These are phyloP conservation scores for Lomographa bimaculata DNA, from an alignment of 2,888 invertebrate genomes.

Conservation along the genomic window DNA sequence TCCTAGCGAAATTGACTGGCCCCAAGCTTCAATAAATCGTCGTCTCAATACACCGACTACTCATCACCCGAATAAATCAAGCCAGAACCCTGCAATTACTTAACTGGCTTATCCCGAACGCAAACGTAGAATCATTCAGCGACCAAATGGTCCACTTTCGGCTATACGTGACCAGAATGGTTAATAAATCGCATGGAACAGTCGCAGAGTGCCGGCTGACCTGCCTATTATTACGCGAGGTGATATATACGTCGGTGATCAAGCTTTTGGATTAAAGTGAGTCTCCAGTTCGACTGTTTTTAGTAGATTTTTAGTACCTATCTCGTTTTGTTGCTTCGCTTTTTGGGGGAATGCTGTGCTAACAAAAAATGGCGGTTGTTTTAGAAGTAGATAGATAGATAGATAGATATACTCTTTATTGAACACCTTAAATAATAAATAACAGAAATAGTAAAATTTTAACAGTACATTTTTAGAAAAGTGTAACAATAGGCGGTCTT, in stretches of 20 bases:
- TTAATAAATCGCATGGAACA: constrained; percentile 66
- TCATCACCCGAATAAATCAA: constrained; percentile 56
- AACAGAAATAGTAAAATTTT: too few relatives aligned
- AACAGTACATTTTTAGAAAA: too few relatives aligned
- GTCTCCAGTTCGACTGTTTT: constrained; percentile 16
- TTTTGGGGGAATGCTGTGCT: too few relatives aligned
- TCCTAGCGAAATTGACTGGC: too few relatives aligned
- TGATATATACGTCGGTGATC: constrained; percentile 60
- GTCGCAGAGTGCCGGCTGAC: constrained; percentile 45
- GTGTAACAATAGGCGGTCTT: too few relatives aligned
- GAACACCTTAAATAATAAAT: too few relatives aligned
- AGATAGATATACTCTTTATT: too few relatives aligned
- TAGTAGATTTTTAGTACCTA: not conserved
- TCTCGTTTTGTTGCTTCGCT: not conserved
- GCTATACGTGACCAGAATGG: constrained; percentile 70
- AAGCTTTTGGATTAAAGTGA: constrained; percentile 45
- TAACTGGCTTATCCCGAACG: constrained; percentile 58
- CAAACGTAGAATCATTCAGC: constrained; percentile 59
- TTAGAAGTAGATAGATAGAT: too few relatives aligned
- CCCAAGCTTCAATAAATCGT: constrained; percentile 24
- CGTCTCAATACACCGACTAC: constrained; percentile 34
- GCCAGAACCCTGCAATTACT: constrained; percentile 61
- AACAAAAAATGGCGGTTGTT: too few relatives aligned
- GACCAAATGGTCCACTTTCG: constrained; percentile 67
- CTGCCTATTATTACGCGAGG: constrained; percentile 59